A percentile compares a stretch with the other conserved stretches of the same genome.
Conservation (phyloP, 2,888 invertebrate genomes). For the Teinopalpus imperialis region DNA sequence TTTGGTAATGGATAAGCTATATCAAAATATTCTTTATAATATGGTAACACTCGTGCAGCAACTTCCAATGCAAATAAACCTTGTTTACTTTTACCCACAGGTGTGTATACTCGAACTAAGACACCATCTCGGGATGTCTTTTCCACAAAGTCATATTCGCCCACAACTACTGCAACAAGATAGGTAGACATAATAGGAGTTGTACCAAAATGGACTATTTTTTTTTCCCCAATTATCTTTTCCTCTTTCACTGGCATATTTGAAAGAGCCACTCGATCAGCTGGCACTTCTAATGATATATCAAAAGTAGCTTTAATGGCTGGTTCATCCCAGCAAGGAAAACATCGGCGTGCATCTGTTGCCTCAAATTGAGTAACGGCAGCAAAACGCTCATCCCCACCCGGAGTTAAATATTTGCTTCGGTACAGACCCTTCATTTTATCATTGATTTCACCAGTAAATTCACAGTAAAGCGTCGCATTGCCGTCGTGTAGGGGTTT, state of each 20-base stretch:
- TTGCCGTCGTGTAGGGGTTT: constrained; percentile 81
- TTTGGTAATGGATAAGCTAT: constrained; percentile 98
- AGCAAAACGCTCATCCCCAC: constrained; percentile 90
- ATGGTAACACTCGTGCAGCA: constrained; percentile 94
- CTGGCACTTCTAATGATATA: constrained; percentile 91
- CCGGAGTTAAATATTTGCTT: constrained; percentile 89
- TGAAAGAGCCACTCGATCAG: constrained; percentile 92
- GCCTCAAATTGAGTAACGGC: constrained; percentile 97
- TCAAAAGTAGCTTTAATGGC: constrained; percentile 97
- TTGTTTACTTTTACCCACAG: constrained; percentile 95
- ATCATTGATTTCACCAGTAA: constrained; percentile 93
- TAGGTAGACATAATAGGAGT: constrained; percentile 98
- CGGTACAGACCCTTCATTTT: constrained; percentile 98
- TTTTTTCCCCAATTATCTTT: constrained; percentile 67
- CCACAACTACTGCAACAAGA: constrained; percentile 95
- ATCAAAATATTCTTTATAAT: constrained; percentile 96
- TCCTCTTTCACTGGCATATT: constrained; percentile 91
- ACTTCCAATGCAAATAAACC: constrained; percentile 96
- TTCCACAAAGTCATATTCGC: constrained; percentile 97
- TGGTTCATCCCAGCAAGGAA: constrained; percentile 99
- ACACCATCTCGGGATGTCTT: constrained; percentile 91
- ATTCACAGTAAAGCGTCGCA: constrained; percentile 85
- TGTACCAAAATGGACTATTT: constrained; percentile 87
- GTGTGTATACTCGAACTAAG: constrained; percentile 91
- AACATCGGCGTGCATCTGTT: constrained; percentile 94